phyloP scores from a whole-genome alignment of 2,888 invertebrate genomes.

The Mythimna vitellina region DNA sequence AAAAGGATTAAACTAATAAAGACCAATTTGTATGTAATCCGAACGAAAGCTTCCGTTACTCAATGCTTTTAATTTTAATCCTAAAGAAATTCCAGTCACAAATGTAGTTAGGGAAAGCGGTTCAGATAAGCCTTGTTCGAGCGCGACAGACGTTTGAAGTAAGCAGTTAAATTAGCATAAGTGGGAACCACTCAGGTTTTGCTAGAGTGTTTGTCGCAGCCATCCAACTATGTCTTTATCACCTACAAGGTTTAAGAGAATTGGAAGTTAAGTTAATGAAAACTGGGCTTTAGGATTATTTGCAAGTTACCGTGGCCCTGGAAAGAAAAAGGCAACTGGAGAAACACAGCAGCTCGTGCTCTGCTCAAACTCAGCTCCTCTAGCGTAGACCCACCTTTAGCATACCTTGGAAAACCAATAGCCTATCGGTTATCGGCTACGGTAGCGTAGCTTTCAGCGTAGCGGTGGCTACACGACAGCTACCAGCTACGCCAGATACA shows the following conservation, averaged over 20 bases:
- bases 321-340: too few relatives aligned
- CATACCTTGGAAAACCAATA: background rate
- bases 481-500: background rate
- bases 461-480: slow-evolving; percentile 9
- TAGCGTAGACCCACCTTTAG: too few relatives aligned
- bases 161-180: slow-evolving; percentile 61
- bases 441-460: background rate
- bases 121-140: slow-evolving; percentile 55
- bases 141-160: slow-evolving; percentile 49
- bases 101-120: slow-evolving; percentile 56
- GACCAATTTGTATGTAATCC: slow-evolving; percentile 56
- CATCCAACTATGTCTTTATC: slow-evolving; percentile 36
- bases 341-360: too few relatives aligned
- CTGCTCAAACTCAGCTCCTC: too few relatives aligned
- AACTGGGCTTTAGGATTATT: background rate
- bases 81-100: slow-evolving; percentile 61
- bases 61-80: slow-evolving; percentile 57
- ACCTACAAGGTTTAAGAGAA: background rate
- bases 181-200: slow-evolving; percentile 54
- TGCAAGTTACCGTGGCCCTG: background rate
- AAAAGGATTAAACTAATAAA: slow-evolving; percentile 42
- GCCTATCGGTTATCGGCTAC: background rate
- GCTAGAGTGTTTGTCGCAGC: slow-evolving; percentile 41
- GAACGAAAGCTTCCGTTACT: slow-evolving; percentile 19
- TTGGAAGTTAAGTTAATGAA: background rate